A percentile compares a stretch with the other conserved stretches of the same genome.
phyloP scores from a whole-genome alignment of 2,797 vertebrate species.

The Leptodactylus fallax region DNA sequence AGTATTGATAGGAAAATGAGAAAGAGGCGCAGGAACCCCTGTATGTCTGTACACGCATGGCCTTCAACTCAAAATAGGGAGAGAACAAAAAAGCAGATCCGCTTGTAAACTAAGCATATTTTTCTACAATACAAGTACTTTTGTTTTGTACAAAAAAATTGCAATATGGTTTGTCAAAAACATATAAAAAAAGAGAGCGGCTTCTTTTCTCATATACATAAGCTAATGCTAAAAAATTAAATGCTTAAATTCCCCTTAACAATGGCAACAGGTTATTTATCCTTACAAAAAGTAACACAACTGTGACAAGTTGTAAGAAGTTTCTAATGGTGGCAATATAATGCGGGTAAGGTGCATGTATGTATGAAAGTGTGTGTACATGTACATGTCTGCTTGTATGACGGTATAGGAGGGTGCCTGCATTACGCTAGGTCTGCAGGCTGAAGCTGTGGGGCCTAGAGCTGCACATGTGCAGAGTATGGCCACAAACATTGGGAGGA shows the following conservation, averaged over 20 bases:
- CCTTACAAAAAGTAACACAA: conserved; percentile 72
- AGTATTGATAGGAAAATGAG: neutral
- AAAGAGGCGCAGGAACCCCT: neutral
- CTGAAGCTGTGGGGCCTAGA: no score
- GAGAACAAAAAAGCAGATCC: conserved; percentile 71
- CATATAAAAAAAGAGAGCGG: conserved; percentile 86
- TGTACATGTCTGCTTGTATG: no score
- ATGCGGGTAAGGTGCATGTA: no score
- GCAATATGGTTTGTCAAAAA: conserved; percentile 88
- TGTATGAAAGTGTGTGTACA: no score
- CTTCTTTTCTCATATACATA: conserved; percentile 81
- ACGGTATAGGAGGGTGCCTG: no score
- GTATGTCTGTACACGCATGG: neutral
- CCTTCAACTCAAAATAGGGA: neutral
- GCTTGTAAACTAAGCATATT: conserved; percentile 89
- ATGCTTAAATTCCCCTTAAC: conserved; percentile 75
- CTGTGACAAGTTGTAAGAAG: conserved; percentile 76
- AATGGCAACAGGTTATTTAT: conserved; percentile 71
- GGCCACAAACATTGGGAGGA: no score
- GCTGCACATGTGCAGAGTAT: no score
- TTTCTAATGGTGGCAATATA: conserved; percentile 70
- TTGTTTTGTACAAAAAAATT: conserved; percentile 85
- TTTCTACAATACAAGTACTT: conserved; percentile 87
- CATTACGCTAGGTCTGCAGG: no score
- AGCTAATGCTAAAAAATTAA: conserved; percentile 83